A percentile compares a stretch with the other conserved stretches of the same genome.
phyloP scores from a whole-genome alignment of 2,113 vertebrate species.

The Carassius auratus region DNA sequence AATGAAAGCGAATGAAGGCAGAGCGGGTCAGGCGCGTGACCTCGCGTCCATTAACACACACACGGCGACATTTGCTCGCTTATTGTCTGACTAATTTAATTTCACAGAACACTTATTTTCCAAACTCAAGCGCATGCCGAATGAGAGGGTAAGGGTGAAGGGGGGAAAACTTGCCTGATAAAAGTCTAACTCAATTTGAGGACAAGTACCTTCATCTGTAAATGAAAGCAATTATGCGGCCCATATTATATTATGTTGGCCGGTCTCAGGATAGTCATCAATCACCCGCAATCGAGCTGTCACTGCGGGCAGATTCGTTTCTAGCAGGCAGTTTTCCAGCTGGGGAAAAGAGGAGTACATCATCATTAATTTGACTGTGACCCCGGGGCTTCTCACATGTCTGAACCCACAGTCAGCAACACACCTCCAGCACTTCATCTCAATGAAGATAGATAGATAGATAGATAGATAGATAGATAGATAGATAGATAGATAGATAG shows the following conservation, averaged over 20 bases:
- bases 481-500: too few species aligned
- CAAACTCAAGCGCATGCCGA: constrained; percentile 66
- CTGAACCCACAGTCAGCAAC: constrained; percentile 89
- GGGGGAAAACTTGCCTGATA: constrained; percentile 45
- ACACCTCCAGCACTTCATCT: constrained; percentile 63
- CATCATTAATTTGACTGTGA: constrained; percentile 99
- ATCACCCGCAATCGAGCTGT: constrained; percentile 99
- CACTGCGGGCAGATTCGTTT: constrained; percentile 88
- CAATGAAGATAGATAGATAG: too few species aligned
- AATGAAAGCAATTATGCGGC: constrained; percentile 98
- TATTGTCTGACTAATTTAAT: constrained; percentile 90
- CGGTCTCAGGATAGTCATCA: constrained; percentile 99
- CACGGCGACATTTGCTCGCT: constrained; percentile 77
- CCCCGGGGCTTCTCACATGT: constrained; percentile 97
- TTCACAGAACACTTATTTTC: constrained; percentile 81
- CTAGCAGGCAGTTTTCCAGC: constrained; percentile 96
- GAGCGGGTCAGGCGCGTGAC: constrained; percentile 69
- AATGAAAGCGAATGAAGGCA: constrained; percentile 65
- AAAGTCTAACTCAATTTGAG: constrained; percentile 76
- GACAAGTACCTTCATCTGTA: constrained; percentile 88
- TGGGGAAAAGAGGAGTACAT: constrained; percentile 92
- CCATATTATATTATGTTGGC: constrained; percentile 95
- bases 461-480: too few species aligned
- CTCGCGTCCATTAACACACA: constrained; percentile 70
- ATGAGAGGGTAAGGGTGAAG: constrained; percentile 27